Percentiles rank a stretch among this genome's conserved stretches.
These are phyloP conservation scores for Dendrolimus houi DNA, from an alignment of 2,888 invertebrate genomes.

Conservation along the genomic window DNA sequence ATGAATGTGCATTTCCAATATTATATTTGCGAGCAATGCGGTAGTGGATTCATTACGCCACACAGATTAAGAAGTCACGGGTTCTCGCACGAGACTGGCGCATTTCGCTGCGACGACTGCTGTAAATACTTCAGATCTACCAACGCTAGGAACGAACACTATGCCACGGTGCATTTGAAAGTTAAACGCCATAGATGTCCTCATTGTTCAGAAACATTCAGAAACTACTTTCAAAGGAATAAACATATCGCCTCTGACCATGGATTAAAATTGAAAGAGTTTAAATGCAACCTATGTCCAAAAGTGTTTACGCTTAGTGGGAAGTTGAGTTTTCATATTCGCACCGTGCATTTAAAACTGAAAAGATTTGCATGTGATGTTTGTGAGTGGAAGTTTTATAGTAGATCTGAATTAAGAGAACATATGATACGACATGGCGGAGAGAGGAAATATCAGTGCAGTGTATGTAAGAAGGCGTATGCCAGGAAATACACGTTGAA, in stretches of 20 bases:
- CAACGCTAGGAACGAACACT: slow-evolving; percentile 62
- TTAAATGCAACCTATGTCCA: slow-evolving; percentile 52
- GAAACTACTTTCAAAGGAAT: slow-evolving; percentile 60
- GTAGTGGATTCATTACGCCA: slow-evolving; percentile 56
- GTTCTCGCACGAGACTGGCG: slow-evolving; percentile 53
- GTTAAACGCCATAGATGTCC: slow-evolving; percentile 59
- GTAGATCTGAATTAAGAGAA: slow-evolving; percentile 68
- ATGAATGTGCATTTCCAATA: slow-evolving; percentile 66
- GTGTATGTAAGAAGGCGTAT: slow-evolving; percentile 67
- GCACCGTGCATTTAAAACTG: slow-evolving; percentile 59
- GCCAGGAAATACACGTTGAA: slow-evolving; percentile 59
- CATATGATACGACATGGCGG: slow-evolving; percentile 73
- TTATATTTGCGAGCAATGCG: slow-evolving; percentile 63
- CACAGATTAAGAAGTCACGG: slow-evolving; percentile 50
- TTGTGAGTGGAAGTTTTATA: slow-evolving; percentile 73
- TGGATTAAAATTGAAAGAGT: slow-evolving; percentile 56
- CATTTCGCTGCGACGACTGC: slow-evolving; percentile 58
- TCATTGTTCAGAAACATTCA: slow-evolving; percentile 52
- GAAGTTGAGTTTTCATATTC: slow-evolving; percentile 49
- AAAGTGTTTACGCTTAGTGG: slow-evolving; percentile 57
- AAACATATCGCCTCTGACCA: slow-evolving; percentile 54
- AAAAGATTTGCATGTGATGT: slow-evolving; percentile 60
- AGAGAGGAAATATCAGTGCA: slow-evolving; percentile 65
- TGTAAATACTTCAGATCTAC: slow-evolving; percentile 66
- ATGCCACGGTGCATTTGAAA: slow-evolving; percentile 64